These are phyloP conservation scores for Equus przewalskii DNA, from an alignment of 2,113 vertebrate genomes.

Conservation along the genomic window DNA sequence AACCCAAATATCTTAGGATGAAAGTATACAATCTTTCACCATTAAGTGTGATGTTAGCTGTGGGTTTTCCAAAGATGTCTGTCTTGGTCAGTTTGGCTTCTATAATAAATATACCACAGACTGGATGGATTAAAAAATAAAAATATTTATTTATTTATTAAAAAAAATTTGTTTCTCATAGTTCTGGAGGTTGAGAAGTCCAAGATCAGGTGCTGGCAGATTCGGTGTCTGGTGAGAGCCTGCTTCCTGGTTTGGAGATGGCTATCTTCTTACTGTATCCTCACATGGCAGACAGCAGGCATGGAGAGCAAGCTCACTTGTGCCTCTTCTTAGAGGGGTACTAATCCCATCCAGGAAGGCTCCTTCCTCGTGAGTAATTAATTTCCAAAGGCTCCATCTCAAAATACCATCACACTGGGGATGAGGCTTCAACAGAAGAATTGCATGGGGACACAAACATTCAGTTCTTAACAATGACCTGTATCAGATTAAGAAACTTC, in stretches of 20 bases:
- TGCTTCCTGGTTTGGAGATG: not conserved
- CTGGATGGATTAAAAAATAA: not conserved
- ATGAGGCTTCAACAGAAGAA: not conserved
- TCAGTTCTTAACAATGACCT: not conserved
- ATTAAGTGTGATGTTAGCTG: not conserved
- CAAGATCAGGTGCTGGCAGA: not conserved
- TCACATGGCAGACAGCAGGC: not conserved
- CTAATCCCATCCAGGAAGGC: not conserved
- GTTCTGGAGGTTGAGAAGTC: not conserved
- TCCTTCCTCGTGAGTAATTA: not conserved
- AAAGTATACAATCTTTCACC: not conserved
- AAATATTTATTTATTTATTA: not conserved
- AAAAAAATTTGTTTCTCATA: not conserved
- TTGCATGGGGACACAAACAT: not conserved
- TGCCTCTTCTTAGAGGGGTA: not conserved
- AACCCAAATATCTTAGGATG: not conserved
- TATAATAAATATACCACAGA: not conserved
- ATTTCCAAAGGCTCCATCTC: not conserved
- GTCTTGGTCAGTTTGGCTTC: not conserved
- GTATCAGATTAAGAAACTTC: not conserved
- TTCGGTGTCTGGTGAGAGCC: not conserved
- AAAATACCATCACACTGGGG: not conserved
- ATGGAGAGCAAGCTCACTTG: not conserved
- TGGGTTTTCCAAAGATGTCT: not conserved
- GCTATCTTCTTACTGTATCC: not conserved